Evolutionary conservation across 1,140 invertebrate species (phyloP).

Genomic region (Pantala flavescens): DNA sequence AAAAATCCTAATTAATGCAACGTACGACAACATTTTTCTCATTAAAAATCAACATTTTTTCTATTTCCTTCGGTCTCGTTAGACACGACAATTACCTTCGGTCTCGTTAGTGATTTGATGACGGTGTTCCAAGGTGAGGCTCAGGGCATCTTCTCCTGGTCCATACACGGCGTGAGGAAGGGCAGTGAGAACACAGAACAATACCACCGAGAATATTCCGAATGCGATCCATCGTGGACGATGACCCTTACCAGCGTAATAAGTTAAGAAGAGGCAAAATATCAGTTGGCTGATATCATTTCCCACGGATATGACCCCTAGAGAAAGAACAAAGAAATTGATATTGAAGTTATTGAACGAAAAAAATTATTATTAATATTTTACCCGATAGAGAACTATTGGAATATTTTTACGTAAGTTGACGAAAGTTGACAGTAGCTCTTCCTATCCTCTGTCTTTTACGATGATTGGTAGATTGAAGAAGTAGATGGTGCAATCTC

Average conservation of each 20-base stretch:
- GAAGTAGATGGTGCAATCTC: too few species aligned
- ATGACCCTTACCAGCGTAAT: slow-evolving; percentile 56
- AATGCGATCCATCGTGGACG: slow-evolving; percentile 59
- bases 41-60: too few species aligned
- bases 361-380: neutral
- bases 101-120: too few species aligned
- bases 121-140: slow-evolving; percentile 51
- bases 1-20: too few species aligned
- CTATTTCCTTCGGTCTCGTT: too few species aligned
- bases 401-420: neutral
- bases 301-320: slow-evolving; percentile 58
- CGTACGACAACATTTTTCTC: too few species aligned
- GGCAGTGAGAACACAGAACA: slow-evolving; percentile 57
- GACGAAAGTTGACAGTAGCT: too few species aligned
- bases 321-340: neutral
- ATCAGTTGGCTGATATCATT: slow-evolving; percentile 53
- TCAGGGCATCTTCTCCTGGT: slow-evolving; percentile 52
- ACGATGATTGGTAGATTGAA: too few species aligned
- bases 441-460: too few species aligned
- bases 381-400: neutral
- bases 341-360: neutral
- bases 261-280: slow-evolving; percentile 48
- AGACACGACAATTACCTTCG: too few species aligned
- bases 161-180: slow-evolving; percentile 64
- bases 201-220: slow-evolving; percentile 55